Conservation (phyloP, 2,797 vertebrate genomes). For the Gymnothorax reevesii region DNA sequence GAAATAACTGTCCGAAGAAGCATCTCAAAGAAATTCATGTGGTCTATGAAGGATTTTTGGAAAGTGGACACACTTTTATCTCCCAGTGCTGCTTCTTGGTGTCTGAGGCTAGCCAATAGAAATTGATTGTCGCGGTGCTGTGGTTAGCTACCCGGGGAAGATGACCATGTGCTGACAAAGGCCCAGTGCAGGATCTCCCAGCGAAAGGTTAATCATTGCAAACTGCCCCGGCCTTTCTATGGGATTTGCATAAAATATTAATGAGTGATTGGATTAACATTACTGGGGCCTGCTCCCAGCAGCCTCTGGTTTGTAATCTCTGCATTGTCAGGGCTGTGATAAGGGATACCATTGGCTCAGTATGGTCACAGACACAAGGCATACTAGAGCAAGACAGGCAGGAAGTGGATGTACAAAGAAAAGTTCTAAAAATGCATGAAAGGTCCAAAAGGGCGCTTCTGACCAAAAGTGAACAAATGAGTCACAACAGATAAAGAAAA, state of each 20-base stretch:
- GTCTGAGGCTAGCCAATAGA: slow-evolving; percentile 4
- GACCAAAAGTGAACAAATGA: background rate
- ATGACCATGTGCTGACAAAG: slow-evolving; percentile 26
- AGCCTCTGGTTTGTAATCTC: slow-evolving; percentile 66
- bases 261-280: slow-evolving; percentile 69
- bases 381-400: slow-evolving; percentile 14
- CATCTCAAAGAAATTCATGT: background rate
- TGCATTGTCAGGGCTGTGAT: slow-evolving; percentile 56
- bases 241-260: slow-evolving; percentile 67
- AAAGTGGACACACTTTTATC: background rate
- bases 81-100: background rate
- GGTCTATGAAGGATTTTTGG: background rate
- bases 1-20: background rate
- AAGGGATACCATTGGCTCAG: slow-evolving; percentile 41
- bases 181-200: slow-evolving; percentile 40
- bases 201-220: slow-evolving; percentile 46
- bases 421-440: background rate
- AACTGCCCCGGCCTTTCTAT: slow-evolving; percentile 39
- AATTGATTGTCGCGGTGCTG: slow-evolving; percentile 24
- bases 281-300: slow-evolving; percentile 57
- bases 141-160: slow-evolving; percentile 37
- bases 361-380: slow-evolving; percentile 38
- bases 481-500: background rate
- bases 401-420: background rate
- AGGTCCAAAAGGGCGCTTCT: no score